These are phyloP conservation scores for Setipinna tenuifilis DNA, from an alignment of 2,797 vertebrate genomes.

Conservation along the genomic window DNA sequence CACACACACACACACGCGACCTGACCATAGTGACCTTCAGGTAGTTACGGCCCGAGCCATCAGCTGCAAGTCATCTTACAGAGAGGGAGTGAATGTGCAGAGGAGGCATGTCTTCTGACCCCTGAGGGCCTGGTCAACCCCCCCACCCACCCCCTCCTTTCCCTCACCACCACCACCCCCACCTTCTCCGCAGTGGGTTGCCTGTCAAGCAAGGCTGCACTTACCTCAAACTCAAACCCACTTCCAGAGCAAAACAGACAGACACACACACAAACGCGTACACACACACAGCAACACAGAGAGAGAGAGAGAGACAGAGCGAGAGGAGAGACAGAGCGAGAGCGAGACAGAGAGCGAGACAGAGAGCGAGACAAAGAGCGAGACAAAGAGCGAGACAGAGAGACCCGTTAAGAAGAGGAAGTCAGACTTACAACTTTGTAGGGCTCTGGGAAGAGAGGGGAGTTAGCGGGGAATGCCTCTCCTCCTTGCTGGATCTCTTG, in stretches of 20 bases:
- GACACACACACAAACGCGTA: neutral
- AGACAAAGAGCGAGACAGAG: constrained; percentile 12
- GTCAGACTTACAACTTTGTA: constrained; percentile 97
- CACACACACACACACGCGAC: neutral
- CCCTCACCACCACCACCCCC: no score
- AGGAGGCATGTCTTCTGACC: neutral
- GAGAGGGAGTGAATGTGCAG: neutral
- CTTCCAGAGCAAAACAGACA: neutral
- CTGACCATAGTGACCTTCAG: constrained; percentile 12
- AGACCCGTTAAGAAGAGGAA: constrained; percentile 51
- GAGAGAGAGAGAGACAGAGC: neutral
- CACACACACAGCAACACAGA: neutral
- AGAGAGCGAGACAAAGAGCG: neutral
- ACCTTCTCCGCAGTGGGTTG: no score
- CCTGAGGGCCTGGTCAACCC: constrained; percentile 17
- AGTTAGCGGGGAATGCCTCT: constrained; percentile 96
- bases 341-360: no score
- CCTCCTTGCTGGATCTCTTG: constrained; percentile 99
- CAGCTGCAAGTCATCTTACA: no score
- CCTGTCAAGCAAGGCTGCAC: neutral
- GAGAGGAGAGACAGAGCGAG: no score
- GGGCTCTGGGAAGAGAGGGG: constrained; percentile 98
- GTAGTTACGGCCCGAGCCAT: neutral
- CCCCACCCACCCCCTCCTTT: neutral
- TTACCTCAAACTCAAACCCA: neutral